Conservation (phyloP, 2,888 invertebrate species). For the Acanthosepion lycidas region DNA sequence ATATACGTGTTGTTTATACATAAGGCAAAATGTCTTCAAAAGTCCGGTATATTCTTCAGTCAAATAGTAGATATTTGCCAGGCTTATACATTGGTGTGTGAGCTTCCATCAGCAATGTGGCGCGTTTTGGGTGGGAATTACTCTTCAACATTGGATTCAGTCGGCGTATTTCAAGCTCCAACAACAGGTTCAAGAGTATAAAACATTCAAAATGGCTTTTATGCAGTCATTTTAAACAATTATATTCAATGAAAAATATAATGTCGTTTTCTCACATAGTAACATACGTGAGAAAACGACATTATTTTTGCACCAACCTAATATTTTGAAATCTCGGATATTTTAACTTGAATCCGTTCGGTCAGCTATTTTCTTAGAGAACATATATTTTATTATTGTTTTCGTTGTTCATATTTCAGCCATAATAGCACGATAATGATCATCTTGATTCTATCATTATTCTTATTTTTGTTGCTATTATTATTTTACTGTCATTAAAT, state of each 20-base stretch:
- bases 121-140: too few relatives aligned
- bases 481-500: not conserved
- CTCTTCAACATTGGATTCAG: too few relatives aligned
- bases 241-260: not conserved
- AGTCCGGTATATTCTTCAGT: too few relatives aligned
- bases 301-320: too few relatives aligned
- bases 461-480: not conserved
- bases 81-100: too few relatives aligned
- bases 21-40: too few relatives aligned
- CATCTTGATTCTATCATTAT: not conserved
- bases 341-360: not conserved
- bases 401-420: not conserved
- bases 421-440: not conserved
- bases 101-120: too few relatives aligned
- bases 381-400: not conserved
- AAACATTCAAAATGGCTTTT: not conserved
- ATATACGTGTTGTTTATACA: too few relatives aligned
- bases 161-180: not conserved
- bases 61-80: too few relatives aligned
- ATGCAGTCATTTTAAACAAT: not conserved
- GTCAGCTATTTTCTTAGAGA: not conserved
- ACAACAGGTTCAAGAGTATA: not conserved
- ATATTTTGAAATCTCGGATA: not conserved
- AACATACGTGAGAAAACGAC: too few relatives aligned
- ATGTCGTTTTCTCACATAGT: too few relatives aligned